A percentile compares a stretch with the other conserved stretches of the same genome.
phyloP scores from a whole-genome alignment of 2,797 vertebrate species.

The Sebastes trivittatus region DNA sequence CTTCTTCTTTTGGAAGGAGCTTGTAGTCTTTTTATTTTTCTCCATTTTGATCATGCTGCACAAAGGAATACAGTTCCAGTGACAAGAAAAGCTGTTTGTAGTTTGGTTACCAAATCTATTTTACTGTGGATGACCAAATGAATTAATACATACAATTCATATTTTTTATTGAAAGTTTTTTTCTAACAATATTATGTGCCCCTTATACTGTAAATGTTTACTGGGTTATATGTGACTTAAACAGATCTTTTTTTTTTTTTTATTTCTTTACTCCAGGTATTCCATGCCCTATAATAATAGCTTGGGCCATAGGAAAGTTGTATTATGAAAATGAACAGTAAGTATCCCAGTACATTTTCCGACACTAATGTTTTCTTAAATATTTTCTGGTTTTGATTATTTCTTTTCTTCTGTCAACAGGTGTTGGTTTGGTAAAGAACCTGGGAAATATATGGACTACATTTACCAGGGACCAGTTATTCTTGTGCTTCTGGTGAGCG shows the following conservation, averaged over 20 bases:
- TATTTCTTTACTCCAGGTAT: slow-evolving; percentile 83
- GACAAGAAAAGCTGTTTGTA: not conserved
- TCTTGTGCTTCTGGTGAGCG: slow-evolving; percentile 93
- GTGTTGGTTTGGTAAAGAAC: slow-evolving; percentile 98
- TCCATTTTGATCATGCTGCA: not conserved
- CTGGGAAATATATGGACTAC: slow-evolving; percentile 96
- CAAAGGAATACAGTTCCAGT: not conserved
- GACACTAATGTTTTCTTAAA: not conserved
- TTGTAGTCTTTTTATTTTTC: not conserved
- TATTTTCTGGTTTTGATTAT: not conserved
- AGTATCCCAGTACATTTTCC: slow-evolving; percentile 67
- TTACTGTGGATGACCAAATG: not conserved
- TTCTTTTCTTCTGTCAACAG: slow-evolving; percentile 72
- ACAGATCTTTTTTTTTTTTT: not conserved
- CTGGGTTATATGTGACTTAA: not conserved
- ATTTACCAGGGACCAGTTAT: slow-evolving; percentile 98
- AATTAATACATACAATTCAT: not conserved
- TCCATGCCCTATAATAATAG: slow-evolving; percentile 93
- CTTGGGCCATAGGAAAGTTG: slow-evolving; percentile 94
- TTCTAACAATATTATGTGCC: not conserved
- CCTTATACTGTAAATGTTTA: not conserved
- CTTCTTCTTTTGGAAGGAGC: not conserved
- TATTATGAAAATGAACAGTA: slow-evolving; percentile 97
- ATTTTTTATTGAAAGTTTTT: not conserved
- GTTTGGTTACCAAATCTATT: not conserved